Evolutionary conservation across 2,888 invertebrate genomes (phyloP).

Genomic region (Enchytraeus crypticus): DNA sequence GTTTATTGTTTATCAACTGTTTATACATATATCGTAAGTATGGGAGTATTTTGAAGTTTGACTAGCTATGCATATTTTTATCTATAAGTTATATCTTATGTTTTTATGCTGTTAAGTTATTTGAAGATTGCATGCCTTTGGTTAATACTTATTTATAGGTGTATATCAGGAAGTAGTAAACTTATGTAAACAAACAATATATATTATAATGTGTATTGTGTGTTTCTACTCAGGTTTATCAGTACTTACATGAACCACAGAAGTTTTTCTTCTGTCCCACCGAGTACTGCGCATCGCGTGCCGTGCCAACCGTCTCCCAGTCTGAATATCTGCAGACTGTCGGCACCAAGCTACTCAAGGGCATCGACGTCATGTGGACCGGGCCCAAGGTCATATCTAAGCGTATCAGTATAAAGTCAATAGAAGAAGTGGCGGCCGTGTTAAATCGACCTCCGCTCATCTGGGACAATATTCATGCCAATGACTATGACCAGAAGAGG

Average conservation of each 20-base stretch:
- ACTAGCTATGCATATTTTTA: too few relatives aligned
- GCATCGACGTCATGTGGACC: conserved; percentile 86
- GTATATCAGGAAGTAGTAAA: too few relatives aligned
- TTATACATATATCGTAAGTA: too few relatives aligned
- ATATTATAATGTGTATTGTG: too few relatives aligned
- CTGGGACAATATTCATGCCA: conserved; percentile 98
- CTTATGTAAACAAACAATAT: too few relatives aligned
- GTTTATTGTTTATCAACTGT: too few relatives aligned
- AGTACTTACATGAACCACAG: conserved; percentile 77
- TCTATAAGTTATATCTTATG: too few relatives aligned
- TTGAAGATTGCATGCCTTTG: too few relatives aligned
- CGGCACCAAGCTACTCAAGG: conserved; percentile 78
- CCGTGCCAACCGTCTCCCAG: conserved; percentile 77
- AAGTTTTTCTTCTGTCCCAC: conserved; percentile 88
- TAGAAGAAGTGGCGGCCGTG: conserved; percentile 66
- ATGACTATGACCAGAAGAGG: conserved; percentile 94
- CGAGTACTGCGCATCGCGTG: conserved; percentile 90
- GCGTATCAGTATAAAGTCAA: conserved; percentile 71
- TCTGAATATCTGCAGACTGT: conserved; percentile 91
- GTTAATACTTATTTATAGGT: too few relatives aligned
- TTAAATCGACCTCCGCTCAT: conserved; percentile 83
- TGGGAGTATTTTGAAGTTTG: too few relatives aligned
- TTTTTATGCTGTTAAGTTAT: too few relatives aligned
- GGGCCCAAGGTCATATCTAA: conserved; percentile 87
- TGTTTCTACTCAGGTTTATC: conserved; percentile 55